Base-by-base conservation (phyloP, 2,888 invertebrate species). In the Epirrhoe tristata region DNA sequence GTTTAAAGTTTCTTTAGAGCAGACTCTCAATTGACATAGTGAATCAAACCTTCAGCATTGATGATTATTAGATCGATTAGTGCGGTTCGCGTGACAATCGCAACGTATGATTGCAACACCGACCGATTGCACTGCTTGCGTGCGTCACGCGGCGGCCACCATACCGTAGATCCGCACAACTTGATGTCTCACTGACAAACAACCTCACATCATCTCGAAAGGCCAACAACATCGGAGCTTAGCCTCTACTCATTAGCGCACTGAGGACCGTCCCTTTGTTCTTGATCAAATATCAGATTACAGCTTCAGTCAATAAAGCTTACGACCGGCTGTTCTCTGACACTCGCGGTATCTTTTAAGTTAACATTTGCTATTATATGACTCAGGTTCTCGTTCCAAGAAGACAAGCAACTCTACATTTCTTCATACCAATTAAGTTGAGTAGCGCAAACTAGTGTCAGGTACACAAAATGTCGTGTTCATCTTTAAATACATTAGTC, bases 61-160 rank as follows among this genome's bases (percentile, higher is more conserved):
- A 70, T 68, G 71, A 74, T 81, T 74, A 80, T 75, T 76, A 76
- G 71, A 78, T 77, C 74, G 67, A 75, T 81, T 80, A 78, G 74
- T 74, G 74, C 73, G 74, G 78, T 76, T 86, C 77, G 84, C 88
- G 87, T 87, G 87, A 84, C 83, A 81, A 77, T 82, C 72, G 73
- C 79, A 76, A 81, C 77, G 74, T 82, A 76, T 81, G 79, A 77
- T 86, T 86, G 85, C 84, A 77, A 83, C 83, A 85, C 77, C 76
- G 72, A 69, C 72, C 70, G 74, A 77, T 73, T 71, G 74, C 71
- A 74, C 86, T 77, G 88, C 87, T 89, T 76, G 89, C 89, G 89
- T 90, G 91, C 82, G 79, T 84, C 89, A 86, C 85, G 87, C 81
- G 79, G 79, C 74, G 75, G 66, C 80, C 80, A 81, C 78, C 80